Evolutionary conservation across 1,140 invertebrate genomes (phyloP).

Genomic region (Saccostrea cuccullata): DNA sequence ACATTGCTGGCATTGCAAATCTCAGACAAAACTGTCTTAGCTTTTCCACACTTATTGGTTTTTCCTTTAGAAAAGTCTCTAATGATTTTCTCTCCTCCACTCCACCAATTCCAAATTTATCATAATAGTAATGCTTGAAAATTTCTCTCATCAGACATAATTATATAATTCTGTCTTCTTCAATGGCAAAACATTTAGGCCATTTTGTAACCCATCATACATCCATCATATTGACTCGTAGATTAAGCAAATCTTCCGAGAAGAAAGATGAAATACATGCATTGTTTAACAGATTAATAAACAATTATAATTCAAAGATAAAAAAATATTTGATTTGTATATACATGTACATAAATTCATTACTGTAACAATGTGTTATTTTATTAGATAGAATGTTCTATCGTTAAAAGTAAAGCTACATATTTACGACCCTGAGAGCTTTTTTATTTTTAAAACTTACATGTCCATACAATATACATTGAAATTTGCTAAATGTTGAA

Average conservation of each 20-base stretch:
- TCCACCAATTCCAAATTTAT: slow-evolving; percentile 92
- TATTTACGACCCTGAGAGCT: no score
- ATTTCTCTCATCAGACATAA: slow-evolving; percentile 82
- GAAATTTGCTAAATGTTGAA: no score
- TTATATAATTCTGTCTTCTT: background rate
- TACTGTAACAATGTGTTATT: no score
- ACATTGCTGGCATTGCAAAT: slow-evolving; percentile 89
- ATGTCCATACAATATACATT: background rate
- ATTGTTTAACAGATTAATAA: background rate
- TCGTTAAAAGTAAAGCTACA: no score
- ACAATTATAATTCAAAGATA: background rate
- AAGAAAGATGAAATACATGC: background rate
- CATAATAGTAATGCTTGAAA: slow-evolving; percentile 94
- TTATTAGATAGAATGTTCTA: no score
- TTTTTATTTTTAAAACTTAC: no score
- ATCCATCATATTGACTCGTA: background rate
- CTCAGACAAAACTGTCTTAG: slow-evolving; percentile 90
- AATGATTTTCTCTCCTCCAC: slow-evolving; percentile 95
- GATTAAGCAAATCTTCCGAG: background rate
- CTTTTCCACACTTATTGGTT: slow-evolving; percentile 89
- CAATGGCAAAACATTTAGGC: background rate
- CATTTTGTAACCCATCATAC: background rate
- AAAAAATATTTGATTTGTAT: background rate
- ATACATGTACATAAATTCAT: no score
- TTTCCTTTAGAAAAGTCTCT: slow-evolving; percentile 93